Percentiles rank a stretch among this genome's conserved stretches.
Evolutionary conservation across 2,797 vertebrate species (phyloP).

Genomic region (Cichlasoma orientale): DNA sequence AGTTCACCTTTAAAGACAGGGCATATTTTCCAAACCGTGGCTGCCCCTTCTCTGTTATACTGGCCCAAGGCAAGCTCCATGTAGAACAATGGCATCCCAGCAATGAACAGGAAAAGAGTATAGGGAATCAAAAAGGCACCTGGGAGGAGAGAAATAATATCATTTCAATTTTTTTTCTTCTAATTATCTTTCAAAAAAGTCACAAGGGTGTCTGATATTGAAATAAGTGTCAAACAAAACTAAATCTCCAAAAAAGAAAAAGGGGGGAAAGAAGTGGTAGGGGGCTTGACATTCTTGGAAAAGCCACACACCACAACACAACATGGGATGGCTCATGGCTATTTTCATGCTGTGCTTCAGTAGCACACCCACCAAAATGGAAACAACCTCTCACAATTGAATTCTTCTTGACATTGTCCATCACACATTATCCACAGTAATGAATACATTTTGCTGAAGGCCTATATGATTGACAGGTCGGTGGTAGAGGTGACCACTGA

Average conservation of each 20-base stretch:
- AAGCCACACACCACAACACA: constrained; percentile 18
- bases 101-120: constrained; percentile 94
- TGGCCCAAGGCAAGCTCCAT: constrained; percentile 99
- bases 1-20: constrained; percentile 96
- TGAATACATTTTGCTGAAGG: constrained; percentile 61
- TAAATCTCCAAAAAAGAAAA: neutral
- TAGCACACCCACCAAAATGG: constrained; percentile 38
- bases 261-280: neutral
- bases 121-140: constrained; percentile 99
- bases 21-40: constrained; percentile 98
- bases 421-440: constrained; percentile 62
- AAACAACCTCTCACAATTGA: constrained; percentile 57
- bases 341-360: constrained; percentile 47
- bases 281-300: constrained; percentile 33
- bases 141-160: constrained; percentile 59
- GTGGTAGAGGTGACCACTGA: constrained; percentile 27
- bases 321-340: constrained; percentile 44
- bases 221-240: neutral
- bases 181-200: neutral
- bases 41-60: constrained; percentile 97
- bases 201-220: neutral
- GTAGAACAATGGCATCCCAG: constrained; percentile 99
- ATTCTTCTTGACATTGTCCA: constrained; percentile 57
- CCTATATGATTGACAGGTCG: constrained; percentile 53
- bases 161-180: neutral